Evolutionary conservation across 1,140 invertebrate species (phyloP).

Genomic region (Drosophila baimaii): DNA sequence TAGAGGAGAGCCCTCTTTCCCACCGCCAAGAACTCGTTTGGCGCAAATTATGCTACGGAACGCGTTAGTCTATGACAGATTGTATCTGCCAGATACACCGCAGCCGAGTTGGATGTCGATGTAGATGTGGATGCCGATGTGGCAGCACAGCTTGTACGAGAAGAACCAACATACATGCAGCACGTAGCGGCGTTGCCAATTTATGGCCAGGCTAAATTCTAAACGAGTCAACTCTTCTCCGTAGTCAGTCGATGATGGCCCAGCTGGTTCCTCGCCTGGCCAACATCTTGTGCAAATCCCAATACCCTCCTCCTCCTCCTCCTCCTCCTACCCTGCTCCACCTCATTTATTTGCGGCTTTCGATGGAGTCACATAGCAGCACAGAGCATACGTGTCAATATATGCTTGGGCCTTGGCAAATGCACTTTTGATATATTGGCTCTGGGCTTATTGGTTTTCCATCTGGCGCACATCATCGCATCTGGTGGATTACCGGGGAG

Average conservation of each 20-base stretch:
- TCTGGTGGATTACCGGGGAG: slow-evolving; percentile 26
- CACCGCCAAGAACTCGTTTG: slow-evolving; percentile 59
- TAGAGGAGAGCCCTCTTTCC: neutral
- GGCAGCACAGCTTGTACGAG: slow-evolving; percentile 43
- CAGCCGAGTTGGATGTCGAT: slow-evolving; percentile 18
- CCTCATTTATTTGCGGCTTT: slow-evolving; percentile 57
- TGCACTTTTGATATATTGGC: slow-evolving; percentile 77
- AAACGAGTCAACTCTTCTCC: slow-evolving; percentile 58
- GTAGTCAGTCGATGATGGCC: slow-evolving; percentile 18
- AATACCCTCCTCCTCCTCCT: neutral
- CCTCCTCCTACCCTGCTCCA: neutral
- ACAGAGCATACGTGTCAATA: slow-evolving; percentile 60
- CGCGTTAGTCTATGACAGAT: slow-evolving; percentile 73
- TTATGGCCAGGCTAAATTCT: slow-evolving; percentile 67
- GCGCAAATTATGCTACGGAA: slow-evolving; percentile 68
- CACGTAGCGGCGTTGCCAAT: slow-evolving; percentile 56
- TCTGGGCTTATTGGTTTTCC: slow-evolving; percentile 73
- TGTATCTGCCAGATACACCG: slow-evolving; percentile 73
- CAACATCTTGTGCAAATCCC: slow-evolving; percentile 66
- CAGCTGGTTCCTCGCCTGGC: slow-evolving; percentile 39
- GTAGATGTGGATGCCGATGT: slow-evolving; percentile 43
- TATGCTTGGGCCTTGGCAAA: slow-evolving; percentile 53
- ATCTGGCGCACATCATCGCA: slow-evolving; percentile 46
- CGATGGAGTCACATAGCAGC: slow-evolving; percentile 41
- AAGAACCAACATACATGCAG: neutral